These are phyloP conservation scores for Platypus cylindrus DNA, from an alignment of 2,888 invertebrate species.

Conservation along the genomic window DNA sequence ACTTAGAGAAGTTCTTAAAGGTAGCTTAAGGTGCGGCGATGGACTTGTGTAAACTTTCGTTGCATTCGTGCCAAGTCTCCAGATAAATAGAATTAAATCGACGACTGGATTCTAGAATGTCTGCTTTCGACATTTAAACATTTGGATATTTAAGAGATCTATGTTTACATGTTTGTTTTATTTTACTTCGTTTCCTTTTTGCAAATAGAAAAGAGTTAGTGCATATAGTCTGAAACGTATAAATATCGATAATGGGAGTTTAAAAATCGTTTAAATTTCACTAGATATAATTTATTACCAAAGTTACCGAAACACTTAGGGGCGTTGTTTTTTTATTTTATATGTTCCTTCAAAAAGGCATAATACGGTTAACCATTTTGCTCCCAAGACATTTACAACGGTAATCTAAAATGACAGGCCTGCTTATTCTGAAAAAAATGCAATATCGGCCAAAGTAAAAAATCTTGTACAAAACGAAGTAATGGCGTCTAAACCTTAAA, in stretches of 20 bases:
- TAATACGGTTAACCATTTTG: too few species aligned
- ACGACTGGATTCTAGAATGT: conserved; percentile 13
- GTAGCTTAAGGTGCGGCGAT: conserved; percentile 27
- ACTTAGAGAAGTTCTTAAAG: conserved; percentile 25
- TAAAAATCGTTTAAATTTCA: too few species aligned
- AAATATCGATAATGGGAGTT: conserved; percentile 14
- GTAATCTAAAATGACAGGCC: conserved; percentile 40
- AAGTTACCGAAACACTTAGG: too few species aligned
- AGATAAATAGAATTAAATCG: conserved; percentile 22
- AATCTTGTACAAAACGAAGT: conserved; percentile 34
- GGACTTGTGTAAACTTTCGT: conserved; percentile 15
- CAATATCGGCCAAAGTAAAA: conserved; percentile 35
- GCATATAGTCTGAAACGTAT: too few species aligned
- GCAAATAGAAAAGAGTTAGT: conserved; percentile 14
- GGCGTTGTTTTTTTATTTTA: too few species aligned
- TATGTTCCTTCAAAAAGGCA: too few species aligned
- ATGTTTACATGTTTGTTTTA: conserved; percentile 16
- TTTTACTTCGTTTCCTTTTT: conserved; percentile 9
- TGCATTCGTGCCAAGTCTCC: conserved; percentile 19
- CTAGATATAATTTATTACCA: too few species aligned
- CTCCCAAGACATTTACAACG: conserved; percentile 27
- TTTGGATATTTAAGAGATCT: conserved; percentile 15
- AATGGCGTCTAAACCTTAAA: conserved; percentile 28
- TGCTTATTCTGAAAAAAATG: conserved; percentile 39
- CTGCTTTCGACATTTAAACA: conserved; percentile 17